Evolutionary conservation across 2,888 invertebrate genomes (phyloP).

Genomic region (Melieria picta): DNA sequence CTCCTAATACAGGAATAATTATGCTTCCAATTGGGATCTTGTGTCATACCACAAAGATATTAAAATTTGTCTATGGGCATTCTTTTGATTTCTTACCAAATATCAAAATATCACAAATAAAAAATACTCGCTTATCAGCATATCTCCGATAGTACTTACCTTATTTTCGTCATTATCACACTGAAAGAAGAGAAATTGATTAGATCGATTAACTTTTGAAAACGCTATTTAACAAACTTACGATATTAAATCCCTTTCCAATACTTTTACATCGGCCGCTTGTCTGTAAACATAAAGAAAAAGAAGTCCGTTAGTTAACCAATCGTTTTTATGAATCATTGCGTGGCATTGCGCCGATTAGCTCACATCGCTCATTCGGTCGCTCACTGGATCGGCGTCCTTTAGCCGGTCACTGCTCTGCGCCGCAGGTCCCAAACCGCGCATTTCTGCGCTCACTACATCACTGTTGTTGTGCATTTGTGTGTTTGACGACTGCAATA

Average conservation of each 20-base stretch:
- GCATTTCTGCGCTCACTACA: conserved; percentile 43
- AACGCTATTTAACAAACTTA: conserved; percentile 71
- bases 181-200: conserved; percentile 72
- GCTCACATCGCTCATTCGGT: conserved; percentile 88
- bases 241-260: conserved; percentile 91
- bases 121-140: no score
- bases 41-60: no score
- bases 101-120: no score
- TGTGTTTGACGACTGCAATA: conserved; percentile 42
- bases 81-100: no score
- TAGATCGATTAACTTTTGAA: conserved; percentile 15
- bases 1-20: no score
- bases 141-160: conserved; percentile 69
- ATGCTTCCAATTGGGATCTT: no score
- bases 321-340: conserved; percentile 5
- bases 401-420: conserved; percentile 80
- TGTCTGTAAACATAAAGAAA: conserved; percentile 70
- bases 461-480: conserved; percentile 43
- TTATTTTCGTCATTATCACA: conserved; percentile 95
- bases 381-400: conserved; percentile 64
- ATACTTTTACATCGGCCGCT: conserved; percentile 93
- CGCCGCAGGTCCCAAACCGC: conserved; percentile 44
- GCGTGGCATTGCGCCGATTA: not conserved
- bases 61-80: no score
- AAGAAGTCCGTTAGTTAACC: not conserved